Evolutionary conservation across 2,888 invertebrate species (phyloP).

Genomic region (Xestia ashworthii): DNA sequence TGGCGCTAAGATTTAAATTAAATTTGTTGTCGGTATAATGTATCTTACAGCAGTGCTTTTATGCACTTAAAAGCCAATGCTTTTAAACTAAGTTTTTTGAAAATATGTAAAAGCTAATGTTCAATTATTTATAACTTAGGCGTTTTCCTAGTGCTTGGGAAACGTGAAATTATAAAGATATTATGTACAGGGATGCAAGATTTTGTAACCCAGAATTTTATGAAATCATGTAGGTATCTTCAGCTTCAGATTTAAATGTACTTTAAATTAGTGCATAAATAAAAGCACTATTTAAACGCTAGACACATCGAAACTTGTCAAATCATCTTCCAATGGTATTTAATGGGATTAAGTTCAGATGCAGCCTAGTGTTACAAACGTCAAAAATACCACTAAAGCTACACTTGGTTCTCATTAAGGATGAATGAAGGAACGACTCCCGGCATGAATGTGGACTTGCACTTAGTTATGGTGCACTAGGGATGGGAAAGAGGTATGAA

Average conservation of each 20-base stretch:
- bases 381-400: background rate
- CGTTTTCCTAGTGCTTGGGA: background rate
- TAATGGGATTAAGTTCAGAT: background rate
- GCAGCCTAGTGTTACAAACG: background rate
- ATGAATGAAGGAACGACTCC: conserved; percentile 41
- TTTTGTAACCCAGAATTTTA: background rate
- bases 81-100: conserved; percentile 56
- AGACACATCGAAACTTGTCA: background rate
- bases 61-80: conserved; percentile 56
- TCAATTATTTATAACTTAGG: conserved; percentile 40
- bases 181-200: background rate
- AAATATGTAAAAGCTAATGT: conserved; percentile 43
- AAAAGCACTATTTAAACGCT: background rate
- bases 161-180: background rate
- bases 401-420: conserved; percentile 11
- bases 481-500: conserved; percentile 1
- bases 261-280: background rate
- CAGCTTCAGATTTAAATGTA: background rate
- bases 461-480: conserved; percentile 28
- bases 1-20: conserved; percentile 54
- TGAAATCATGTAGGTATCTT: background rate
- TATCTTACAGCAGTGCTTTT: conserved; percentile 56
- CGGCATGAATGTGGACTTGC: conserved; percentile 39
- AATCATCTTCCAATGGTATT: background rate
- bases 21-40: conserved; percentile 43